Percentiles rank a stretch among this genome's conserved stretches.
Evolutionary conservation across 1,140 invertebrate species (phyloP).

Genomic region (Mizuhopecten yessoensis): DNA sequence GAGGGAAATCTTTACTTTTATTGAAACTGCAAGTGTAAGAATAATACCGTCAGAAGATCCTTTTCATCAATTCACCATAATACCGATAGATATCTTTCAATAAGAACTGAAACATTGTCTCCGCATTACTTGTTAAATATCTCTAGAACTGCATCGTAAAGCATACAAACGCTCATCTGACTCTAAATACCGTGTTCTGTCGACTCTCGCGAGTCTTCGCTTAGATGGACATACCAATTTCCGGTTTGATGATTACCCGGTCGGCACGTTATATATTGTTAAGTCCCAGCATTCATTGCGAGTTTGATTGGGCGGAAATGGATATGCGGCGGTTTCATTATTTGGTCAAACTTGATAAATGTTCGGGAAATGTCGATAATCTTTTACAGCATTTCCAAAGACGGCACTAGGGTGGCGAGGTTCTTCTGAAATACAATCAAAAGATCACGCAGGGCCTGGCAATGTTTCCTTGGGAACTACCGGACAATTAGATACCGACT

Average conservation of each 20-base stretch:
- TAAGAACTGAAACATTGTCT: too few relatives aligned
- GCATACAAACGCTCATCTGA: neutral
- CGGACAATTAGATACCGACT: neutral
- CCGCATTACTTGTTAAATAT: neutral
- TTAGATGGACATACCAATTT: conserved; percentile 12
- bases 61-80: too few relatives aligned
- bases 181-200: neutral
- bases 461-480: neutral
- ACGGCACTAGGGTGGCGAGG: neutral
- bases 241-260: neutral
- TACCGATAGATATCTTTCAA: too few relatives aligned
- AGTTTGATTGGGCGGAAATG: conserved; percentile 24
- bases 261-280: conserved; percentile 4
- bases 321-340: conserved; percentile 16
- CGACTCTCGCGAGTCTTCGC: conserved; percentile 14
- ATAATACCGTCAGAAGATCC: too few relatives aligned
- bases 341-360: conserved; percentile 39
- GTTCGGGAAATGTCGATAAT: conserved; percentile 17
- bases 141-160: neutral
- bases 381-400: neutral
- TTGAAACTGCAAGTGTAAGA: too few relatives aligned
- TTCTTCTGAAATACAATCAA: neutral
- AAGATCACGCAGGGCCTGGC: neutral
- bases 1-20: too few relatives aligned
- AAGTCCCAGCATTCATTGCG: neutral